Conservation (phyloP, 2,113 vertebrate species). For the Recurvirostra avosetta region DNA sequence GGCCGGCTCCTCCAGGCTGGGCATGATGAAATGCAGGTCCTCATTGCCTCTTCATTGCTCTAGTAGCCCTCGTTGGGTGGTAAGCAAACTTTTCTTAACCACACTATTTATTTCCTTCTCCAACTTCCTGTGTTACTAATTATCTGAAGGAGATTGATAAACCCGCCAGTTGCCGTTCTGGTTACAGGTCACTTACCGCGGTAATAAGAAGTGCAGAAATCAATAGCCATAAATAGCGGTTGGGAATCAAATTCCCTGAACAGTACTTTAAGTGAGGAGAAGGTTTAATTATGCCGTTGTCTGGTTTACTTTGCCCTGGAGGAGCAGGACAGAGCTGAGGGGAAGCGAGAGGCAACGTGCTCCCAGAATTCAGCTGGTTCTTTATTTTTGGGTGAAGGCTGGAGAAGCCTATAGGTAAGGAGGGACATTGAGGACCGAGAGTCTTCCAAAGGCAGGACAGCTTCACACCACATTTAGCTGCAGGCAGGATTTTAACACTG, state of each 20-base stretch:
- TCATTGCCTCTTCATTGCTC: background rate
- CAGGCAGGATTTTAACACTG: background rate
- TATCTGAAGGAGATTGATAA: slow-evolving; percentile 49
- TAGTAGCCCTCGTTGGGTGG: background rate
- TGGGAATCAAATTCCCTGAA: slow-evolving; percentile 54
- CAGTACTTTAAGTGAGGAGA: background rate
- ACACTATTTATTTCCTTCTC: background rate
- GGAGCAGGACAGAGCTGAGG: background rate
- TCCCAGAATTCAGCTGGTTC: background rate
- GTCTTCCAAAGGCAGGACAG: background rate
- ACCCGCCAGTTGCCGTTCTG: slow-evolving; percentile 6
- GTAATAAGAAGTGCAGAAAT: slow-evolving; percentile 42
- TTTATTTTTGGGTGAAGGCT: background rate
- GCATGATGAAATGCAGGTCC: background rate
- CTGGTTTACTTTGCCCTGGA: background rate
- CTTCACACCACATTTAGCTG: background rate
- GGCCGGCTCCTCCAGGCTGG: background rate
- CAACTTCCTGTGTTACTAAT: background rate
- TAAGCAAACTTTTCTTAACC: background rate
- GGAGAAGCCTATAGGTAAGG: background rate
- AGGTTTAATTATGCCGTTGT: background rate
- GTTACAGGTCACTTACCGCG: slow-evolving; percentile 42
- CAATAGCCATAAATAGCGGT: slow-evolving; percentile 29
- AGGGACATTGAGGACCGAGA: background rate
- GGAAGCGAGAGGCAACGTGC: fast-evolving